A percentile compares a stretch with the other conserved stretches of the same genome.
These are phyloP conservation scores for Zosterops borbonicus DNA, from an alignment of 2,113 vertebrate genomes.

Conservation along the genomic window DNA sequence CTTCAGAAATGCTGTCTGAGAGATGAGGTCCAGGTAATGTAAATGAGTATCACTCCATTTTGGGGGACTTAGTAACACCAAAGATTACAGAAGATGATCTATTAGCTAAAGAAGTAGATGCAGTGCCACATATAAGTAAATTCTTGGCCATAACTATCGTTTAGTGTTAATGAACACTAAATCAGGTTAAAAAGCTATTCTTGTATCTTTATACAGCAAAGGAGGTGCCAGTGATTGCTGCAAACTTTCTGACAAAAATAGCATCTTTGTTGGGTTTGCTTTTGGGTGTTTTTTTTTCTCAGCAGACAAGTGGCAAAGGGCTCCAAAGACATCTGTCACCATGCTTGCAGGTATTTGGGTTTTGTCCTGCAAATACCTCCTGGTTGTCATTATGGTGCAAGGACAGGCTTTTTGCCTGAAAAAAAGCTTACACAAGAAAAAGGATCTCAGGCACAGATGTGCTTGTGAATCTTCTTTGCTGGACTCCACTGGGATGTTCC, in stretches of 20 bases:
- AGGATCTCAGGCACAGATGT: fast-evolving
- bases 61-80: too few relatives aligned
- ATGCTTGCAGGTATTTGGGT: fast-evolving
- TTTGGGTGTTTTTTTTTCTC: background rate
- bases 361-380: background rate
- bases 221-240: background rate
- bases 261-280: background rate
- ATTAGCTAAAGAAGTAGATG: background rate
- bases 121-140: background rate
- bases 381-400: fast-evolving
- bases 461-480: background rate
- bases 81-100: background rate
- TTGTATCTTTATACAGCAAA: background rate
- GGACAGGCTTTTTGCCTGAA: background rate
- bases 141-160: background rate
- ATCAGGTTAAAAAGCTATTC: background rate
- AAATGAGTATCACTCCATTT: fast-evolving
- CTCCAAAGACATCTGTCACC: fast-evolving
- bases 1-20: background rate
- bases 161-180: background rate
- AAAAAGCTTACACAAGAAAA: background rate
- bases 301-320: background rate
- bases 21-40: background rate
- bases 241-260: background rate
- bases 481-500: background rate